Evolutionary conservation across 2,888 invertebrate species (phyloP).

Genomic region (Microplitis manilae): DNA sequence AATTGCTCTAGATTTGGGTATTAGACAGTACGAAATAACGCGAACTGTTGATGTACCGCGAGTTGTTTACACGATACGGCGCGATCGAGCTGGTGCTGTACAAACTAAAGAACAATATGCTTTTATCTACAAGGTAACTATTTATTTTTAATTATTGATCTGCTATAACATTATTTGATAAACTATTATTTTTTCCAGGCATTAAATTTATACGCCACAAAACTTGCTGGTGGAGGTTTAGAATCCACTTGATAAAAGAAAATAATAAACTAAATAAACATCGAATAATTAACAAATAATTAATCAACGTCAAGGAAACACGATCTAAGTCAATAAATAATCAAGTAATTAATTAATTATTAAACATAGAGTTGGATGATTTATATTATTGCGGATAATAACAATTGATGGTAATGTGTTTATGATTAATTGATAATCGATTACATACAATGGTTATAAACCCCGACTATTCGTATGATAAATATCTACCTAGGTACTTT

Average conservation of each 20-base stretch:
- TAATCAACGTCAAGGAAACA: conserved; percentile 25
- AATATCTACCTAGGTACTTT: too few relatives aligned
- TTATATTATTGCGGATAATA: conserved; percentile 1
- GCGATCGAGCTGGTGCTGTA: conserved; percentile 91
- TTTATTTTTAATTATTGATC: background rate
- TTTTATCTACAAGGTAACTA: conserved; percentile 89
- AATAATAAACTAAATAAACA: conserved; percentile 21
- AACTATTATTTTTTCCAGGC: conserved; percentile 73
- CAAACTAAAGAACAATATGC: conserved; percentile 93
- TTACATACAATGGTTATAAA: background rate
- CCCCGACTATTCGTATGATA: too few relatives aligned
- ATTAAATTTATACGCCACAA: conserved; percentile 87
- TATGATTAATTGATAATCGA: background rate
- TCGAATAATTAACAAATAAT: conserved; percentile 22
- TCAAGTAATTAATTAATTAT: conserved; percentile 44
- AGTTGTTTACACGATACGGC: conserved; percentile 86
- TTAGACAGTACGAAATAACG: conserved; percentile 88
- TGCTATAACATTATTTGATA: background rate
- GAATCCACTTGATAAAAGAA: conserved; percentile 73
- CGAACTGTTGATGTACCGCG: conserved; percentile 89
- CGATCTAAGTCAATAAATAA: conserved; percentile 50
- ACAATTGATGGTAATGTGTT: background rate
- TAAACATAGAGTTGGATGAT: background rate
- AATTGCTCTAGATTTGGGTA: conserved; percentile 88
- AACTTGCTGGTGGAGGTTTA: conserved; percentile 82